Conservation (phyloP, 2,797 vertebrate species). For the Sus cebifrons region DNA sequence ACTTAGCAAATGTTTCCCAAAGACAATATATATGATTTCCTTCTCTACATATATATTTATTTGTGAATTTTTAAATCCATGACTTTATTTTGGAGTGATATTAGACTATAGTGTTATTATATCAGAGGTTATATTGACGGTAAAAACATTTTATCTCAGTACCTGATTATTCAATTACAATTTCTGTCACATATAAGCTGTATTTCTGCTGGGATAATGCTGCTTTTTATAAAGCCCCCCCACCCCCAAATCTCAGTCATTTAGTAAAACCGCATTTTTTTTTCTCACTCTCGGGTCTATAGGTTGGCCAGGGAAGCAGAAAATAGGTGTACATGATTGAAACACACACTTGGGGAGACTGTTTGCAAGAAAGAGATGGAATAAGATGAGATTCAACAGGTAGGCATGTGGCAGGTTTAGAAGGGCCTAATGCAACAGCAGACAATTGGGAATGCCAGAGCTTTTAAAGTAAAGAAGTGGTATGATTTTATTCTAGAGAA, state of each 20-base stretch:
- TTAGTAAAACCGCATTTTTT: not conserved
- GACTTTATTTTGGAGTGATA: constrained; percentile 66
- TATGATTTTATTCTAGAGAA: constrained; percentile 47
- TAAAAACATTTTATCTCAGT: not conserved
- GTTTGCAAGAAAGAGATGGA: not conserved
- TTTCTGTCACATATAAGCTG: constrained; percentile 62
- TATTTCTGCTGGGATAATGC: constrained; percentile 67
- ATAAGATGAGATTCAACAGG: not conserved
- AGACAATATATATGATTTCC: constrained; percentile 39
- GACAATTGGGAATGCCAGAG: not conserved
- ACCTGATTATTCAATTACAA: constrained; percentile 64
- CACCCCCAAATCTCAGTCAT: constrained; percentile 13
- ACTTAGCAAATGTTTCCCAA: constrained; percentile 67
- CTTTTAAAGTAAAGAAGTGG: constrained; percentile 41
- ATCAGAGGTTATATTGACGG: constrained; percentile 19
- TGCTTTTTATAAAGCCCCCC: not conserved
- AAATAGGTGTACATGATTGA: not conserved
- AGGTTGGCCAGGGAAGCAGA: not conserved
- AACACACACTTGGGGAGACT: not conserved
- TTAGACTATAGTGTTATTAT: constrained; percentile 47
- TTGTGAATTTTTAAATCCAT: constrained; percentile 49
- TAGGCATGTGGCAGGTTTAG: constrained; percentile 9
- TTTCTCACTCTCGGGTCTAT: not conserved
- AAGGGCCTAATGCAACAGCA: constrained; percentile 15
- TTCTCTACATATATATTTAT: not conserved